A percentile compares a stretch with the other conserved stretches of the same genome.
Evolutionary conservation across 2,888 invertebrate genomes (phyloP).

Genomic region (Tiliacea aurago): DNA sequence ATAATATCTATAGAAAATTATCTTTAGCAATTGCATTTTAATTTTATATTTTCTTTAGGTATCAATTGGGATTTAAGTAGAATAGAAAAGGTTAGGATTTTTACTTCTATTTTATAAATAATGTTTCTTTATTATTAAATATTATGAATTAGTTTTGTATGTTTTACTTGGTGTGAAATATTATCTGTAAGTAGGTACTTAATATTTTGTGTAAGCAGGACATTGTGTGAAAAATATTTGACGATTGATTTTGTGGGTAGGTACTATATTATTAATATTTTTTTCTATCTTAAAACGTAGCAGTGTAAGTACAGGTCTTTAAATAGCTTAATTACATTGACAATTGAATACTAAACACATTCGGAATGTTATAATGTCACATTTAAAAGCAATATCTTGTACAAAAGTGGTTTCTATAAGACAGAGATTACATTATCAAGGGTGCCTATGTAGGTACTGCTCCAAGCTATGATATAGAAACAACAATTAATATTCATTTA

Average conservation of each 20-base stretch:
- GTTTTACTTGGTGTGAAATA: constrained; percentile 35
- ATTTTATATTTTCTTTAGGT: constrained; percentile 25
- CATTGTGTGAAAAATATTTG: constrained; percentile 48
- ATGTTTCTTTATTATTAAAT: constrained; percentile 40
- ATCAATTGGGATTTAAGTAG: constrained; percentile 33
- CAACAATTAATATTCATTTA: constrained; percentile 75
- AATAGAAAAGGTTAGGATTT: constrained; percentile 47
- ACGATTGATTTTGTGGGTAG: constrained; percentile 34
- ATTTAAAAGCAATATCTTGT: constrained; percentile 64
- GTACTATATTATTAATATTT: constrained; percentile 36
- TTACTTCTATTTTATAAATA: constrained; percentile 42
- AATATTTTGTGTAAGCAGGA: constrained; percentile 41
- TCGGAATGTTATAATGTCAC: constrained; percentile 69
- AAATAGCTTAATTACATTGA: constrained; percentile 62
- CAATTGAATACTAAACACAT: constrained; percentile 61
- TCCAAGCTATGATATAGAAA: constrained; percentile 77
- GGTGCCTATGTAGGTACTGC: constrained; percentile 63
- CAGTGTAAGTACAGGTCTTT: constrained; percentile 59
- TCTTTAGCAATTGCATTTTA: constrained; percentile 36
- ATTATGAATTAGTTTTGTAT: constrained; percentile 42
- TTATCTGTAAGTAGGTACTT: too few species aligned
- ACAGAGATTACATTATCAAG: constrained; percentile 54
- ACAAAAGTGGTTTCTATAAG: constrained; percentile 54
- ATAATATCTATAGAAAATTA: constrained; percentile 43
- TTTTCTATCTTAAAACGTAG: constrained; percentile 53